phyloP scores from a whole-genome alignment of 92 coral and sea anemone genomes.

The Desmophyllum pertusum region DNA sequence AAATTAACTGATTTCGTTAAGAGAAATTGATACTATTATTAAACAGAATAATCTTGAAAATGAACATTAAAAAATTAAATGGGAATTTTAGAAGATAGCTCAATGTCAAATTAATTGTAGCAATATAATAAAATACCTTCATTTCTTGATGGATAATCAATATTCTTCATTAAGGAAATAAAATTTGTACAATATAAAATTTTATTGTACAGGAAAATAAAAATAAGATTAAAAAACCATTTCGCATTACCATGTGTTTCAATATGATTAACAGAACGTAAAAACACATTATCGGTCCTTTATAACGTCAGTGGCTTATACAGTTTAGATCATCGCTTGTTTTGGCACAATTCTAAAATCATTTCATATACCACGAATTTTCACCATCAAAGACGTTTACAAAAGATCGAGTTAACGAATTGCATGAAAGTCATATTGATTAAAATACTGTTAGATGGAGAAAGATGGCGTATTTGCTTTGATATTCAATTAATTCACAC shows the following conservation, averaged over 20 bases:
- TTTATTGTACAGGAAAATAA: no score
- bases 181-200: neutral
- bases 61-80: neutral
- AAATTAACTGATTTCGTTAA: no score
- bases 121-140: neutral
- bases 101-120: neutral
- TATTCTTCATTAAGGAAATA: neutral
- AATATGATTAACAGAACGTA: neutral
- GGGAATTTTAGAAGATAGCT: neutral
- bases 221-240: no score
- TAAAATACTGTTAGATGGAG: neutral
- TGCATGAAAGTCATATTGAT: neutral
- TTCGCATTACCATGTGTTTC: no score
- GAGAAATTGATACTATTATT: neutral
- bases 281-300: neutral
- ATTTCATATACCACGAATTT: neutral
- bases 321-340: slow-evolving; percentile 12
- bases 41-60: no score
- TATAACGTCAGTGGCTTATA: neutral
- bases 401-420: neutral
- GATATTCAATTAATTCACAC: neutral
- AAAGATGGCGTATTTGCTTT: neutral
- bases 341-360: neutral
- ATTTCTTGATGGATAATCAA: neutral
- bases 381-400: neutral